Conservation (phyloP, 37 sponge, comb jelly and placozoan species). For the Lycopodina hypogea region DNA sequence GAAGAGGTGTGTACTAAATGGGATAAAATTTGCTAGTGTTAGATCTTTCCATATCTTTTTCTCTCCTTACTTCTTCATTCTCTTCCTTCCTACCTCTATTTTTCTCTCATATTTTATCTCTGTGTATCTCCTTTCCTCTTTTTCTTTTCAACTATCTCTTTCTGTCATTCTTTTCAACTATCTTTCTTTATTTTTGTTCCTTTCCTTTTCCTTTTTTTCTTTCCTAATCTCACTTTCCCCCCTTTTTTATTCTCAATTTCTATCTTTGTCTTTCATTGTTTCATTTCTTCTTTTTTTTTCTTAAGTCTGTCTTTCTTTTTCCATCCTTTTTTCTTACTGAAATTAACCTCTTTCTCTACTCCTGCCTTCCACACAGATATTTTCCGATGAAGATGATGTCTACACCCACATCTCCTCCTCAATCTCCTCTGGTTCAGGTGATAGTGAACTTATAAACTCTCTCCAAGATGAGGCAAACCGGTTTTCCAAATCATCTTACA, state of each 20-base stretch:
- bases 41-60: not conserved
- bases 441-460: constrained; percentile 8
- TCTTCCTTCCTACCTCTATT: not conserved
- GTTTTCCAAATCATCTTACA: not conserved
- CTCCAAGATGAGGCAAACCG: constrained; percentile 1
- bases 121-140: too few species aligned
- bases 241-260: too few species aligned
- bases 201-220: too few species aligned
- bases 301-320: too few species aligned
- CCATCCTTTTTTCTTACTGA: too few species aligned
- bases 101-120: too few species aligned
- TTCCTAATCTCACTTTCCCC: too few species aligned
- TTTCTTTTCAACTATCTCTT: too few species aligned
- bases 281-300: too few species aligned
- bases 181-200: too few species aligned
- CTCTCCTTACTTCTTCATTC: not conserved
- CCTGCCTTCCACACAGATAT: constrained; percentile 19
- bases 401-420: constrained; percentile 29
- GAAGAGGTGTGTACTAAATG: constrained; percentile 46
- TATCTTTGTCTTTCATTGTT: too few species aligned
- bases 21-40: not conserved
- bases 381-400: constrained; percentile 39
- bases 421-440: constrained; percentile 34
- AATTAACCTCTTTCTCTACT: not conserved
- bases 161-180: too few species aligned